These are phyloP conservation scores for Dipodomys merriami DNA, from an alignment of 2,113 vertebrate genomes.

Conservation along the genomic window DNA sequence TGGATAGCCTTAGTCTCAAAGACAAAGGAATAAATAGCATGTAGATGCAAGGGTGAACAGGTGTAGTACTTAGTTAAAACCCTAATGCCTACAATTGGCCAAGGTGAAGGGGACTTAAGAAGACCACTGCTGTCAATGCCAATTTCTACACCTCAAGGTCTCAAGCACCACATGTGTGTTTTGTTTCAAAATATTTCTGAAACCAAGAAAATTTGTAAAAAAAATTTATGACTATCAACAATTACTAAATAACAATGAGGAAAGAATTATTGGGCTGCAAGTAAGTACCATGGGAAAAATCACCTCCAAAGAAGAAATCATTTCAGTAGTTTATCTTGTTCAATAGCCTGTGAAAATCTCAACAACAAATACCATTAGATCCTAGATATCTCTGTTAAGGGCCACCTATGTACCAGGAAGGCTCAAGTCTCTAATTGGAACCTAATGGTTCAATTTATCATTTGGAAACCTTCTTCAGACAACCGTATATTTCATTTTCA, in stretches of 20 bases:
- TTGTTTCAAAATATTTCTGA: background rate
- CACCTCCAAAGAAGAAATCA: slow-evolving; percentile 14
- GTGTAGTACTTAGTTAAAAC: background rate
- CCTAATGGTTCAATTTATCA: slow-evolving; percentile 52
- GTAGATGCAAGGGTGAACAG: background rate
- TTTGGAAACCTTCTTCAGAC: slow-evolving; percentile 42
- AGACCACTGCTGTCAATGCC: background rate
- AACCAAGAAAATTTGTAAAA: slow-evolving; percentile 41
- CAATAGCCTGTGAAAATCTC: slow-evolving; percentile 45
- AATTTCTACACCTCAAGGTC: background rate
- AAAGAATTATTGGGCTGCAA: background rate
- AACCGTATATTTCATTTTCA: slow-evolving; percentile 55
- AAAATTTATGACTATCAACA: background rate
- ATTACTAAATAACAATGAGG: background rate
- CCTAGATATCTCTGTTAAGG: slow-evolving; percentile 16
- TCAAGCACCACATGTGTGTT: background rate
- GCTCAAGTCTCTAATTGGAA: slow-evolving; percentile 22
- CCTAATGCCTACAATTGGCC: background rate
- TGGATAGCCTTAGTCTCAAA: background rate
- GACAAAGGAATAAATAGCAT: background rate
- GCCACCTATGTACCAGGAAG: background rate
- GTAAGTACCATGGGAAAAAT: background rate
- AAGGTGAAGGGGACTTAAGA: background rate
- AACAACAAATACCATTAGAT: slow-evolving; percentile 28
- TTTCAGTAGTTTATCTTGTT: slow-evolving; percentile 6